Conservation (phyloP, 2,888 invertebrate species). For the Dasypolia templi region DNA sequence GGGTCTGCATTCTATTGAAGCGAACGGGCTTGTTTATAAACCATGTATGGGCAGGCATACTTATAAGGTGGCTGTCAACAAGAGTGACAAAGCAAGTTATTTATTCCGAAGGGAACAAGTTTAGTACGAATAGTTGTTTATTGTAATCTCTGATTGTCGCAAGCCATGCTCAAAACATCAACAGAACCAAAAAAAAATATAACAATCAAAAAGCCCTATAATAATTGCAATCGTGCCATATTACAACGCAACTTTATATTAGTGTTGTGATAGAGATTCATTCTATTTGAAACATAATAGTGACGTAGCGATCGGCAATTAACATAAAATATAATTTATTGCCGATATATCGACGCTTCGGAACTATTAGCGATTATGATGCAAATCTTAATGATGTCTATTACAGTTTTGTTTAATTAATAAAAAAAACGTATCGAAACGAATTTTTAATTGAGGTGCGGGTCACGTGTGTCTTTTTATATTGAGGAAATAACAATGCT, state of each 20-base stretch:
- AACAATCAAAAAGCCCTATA: conserved; percentile 24
- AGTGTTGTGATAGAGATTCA: conserved; percentile 57
- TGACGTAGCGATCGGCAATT: conserved; percentile 58
- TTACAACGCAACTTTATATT: conserved; percentile 45
- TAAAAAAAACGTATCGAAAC: conserved; percentile 53
- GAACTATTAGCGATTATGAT: conserved; percentile 61
- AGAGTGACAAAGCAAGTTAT: not conserved
- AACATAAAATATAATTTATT: conserved; percentile 65
- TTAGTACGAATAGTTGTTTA: not conserved
- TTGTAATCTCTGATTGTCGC: too few species aligned
- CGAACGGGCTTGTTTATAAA: too few species aligned
- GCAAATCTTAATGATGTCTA: conserved; percentile 59
- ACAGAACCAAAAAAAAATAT: conserved; percentile 26
- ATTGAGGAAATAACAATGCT: conserved; percentile 15
- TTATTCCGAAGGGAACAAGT: not conserved
- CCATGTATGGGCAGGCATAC: too few species aligned
- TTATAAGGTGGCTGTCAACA: too few species aligned
- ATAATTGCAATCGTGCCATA: conserved; percentile 45
- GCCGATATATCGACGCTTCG: conserved; percentile 52
- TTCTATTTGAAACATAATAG: conserved; percentile 55
- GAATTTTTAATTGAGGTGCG: conserved; percentile 32
- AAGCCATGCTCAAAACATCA: conserved; percentile 26
- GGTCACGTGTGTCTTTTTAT: not conserved
- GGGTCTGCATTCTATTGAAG: too few species aligned
- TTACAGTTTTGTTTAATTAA: conserved; percentile 63